Conservation (phyloP, 2,113 vertebrate species). For the Indri indri region DNA sequence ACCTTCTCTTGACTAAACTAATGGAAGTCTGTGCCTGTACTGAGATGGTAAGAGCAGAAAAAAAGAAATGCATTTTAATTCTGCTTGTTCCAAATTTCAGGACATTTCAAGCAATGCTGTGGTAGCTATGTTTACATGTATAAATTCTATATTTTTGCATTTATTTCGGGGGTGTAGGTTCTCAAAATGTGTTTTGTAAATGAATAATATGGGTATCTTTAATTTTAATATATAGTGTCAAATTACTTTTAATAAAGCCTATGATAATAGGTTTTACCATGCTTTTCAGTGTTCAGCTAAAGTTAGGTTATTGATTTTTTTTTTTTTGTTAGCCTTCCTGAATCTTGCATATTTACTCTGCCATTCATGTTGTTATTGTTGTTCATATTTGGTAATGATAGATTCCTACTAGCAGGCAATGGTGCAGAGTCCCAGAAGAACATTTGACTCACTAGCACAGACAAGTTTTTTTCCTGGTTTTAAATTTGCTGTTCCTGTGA, state of each 20-base stretch:
- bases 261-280: background rate
- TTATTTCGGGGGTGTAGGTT: background rate
- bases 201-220: background rate
- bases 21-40: background rate
- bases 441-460: background rate
- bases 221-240: background rate
- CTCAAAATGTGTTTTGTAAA: background rate
- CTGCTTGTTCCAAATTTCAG: background rate
- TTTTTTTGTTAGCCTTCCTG: background rate
- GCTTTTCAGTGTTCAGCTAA: background rate
- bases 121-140: background rate
- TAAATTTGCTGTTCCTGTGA: background rate
- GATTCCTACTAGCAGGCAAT: background rate
- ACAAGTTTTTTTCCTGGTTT: background rate
- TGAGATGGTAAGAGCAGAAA: no score
- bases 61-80: background rate
- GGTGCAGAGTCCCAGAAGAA: background rate
- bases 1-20: background rate
- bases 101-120: background rate
- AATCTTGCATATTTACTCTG: fast-evolving
- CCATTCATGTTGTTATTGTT: background rate
- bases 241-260: background rate
- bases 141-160: background rate
- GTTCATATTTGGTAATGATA: background rate
- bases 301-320: background rate